Conservation (phyloP, 2,113 vertebrate species). For the Tringa solitaria region DNA sequence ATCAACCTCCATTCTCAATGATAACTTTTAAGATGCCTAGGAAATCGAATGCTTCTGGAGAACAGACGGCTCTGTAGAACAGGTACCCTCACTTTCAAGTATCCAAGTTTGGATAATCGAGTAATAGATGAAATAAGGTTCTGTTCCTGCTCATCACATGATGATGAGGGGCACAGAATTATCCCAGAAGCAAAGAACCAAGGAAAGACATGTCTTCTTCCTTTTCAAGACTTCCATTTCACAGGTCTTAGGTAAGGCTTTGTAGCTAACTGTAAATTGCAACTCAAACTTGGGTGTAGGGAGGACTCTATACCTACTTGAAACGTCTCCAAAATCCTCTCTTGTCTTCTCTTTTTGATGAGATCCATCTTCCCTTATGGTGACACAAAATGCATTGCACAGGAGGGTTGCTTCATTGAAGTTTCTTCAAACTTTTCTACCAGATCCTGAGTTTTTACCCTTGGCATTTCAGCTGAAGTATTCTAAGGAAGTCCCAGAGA, state of each 20-base stretch:
- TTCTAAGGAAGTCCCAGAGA: neutral
- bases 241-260: neutral
- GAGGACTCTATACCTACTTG: neutral
- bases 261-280: neutral
- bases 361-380: neutral
- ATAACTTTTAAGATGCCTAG: neutral
- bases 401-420: neutral
- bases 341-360: neutral
- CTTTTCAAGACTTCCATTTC: neutral
- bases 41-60: fast-evolving
- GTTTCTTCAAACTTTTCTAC: neutral
- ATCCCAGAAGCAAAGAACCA: neutral
- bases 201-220: neutral
- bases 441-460: neutral
- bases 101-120: no score
- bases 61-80: neutral
- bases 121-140: neutral
- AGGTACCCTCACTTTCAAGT: neutral
- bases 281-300: neutral
- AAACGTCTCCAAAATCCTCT: neutral
- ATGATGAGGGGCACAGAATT: neutral
- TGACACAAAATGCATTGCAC: neutral
- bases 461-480: neutral
- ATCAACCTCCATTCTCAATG: neutral
- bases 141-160: neutral